Evolutionary conservation across 2,888 invertebrate genomes (phyloP), one percentile per base, ranked within the genome.

Genomic region (Epirrhoe tristata): DNA sequence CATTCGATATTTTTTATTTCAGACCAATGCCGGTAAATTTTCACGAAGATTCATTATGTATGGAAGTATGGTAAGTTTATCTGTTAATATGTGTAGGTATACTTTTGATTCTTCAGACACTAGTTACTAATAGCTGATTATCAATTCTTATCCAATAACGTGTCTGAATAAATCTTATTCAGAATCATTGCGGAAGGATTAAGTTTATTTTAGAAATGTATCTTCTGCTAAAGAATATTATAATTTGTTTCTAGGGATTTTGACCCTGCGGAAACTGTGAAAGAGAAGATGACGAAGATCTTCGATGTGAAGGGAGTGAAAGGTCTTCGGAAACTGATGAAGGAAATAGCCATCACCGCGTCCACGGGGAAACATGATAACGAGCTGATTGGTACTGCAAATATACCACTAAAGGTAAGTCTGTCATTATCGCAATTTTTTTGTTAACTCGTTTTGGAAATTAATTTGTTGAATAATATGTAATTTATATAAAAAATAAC

Each of bases 321-420:
- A 82, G 98, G 98, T 0, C 93, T 98, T 16, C 94, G 97, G 36
- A 98, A 97, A 86, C 87, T 98, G 43, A 96, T 98, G 93, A 98
- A 98, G 82, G 98, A 98, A 90, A 97, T 98, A 66, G 97, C 97
- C 0, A 96, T 99, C 14, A 98, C 99, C 0, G 99, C 99, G 53
- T 98, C 98, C 0, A 98, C 98, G 0, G 97, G 99, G 72, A 98
- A 96, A 94, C 98, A 96, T 88, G 97, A 98, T 75, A 99, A 99
- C 84, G 99, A 99, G 90, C 96, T 99, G 65, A 97, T 99, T 67
- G 99, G 99, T 0, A 96, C 96, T 67, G 96, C 98, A 52, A 96
- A 96, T 82, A 96, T 99, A 80, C 96, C 97, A 12, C 91, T 99
- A 5, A 97, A 97, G 91, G 98, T 98, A 91, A 90, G 8, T 48